These are phyloP conservation scores for Limnephilus marmoratus DNA, from an alignment of 2,888 invertebrate species.

Conservation along the genomic window DNA sequence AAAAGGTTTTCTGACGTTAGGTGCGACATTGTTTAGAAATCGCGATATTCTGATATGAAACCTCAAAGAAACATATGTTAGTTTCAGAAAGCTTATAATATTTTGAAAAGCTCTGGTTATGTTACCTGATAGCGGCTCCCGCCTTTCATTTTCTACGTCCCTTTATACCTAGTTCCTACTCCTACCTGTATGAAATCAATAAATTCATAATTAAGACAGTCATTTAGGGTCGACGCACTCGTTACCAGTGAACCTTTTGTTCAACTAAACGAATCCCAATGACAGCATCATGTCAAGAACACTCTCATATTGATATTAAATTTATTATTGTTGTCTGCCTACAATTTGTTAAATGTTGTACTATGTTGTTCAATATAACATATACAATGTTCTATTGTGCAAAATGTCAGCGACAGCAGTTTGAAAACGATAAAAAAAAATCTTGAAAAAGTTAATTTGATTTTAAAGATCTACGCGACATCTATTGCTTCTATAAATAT, in stretches of 20 bases:
- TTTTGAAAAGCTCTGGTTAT: neutral
- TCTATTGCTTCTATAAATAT: neutral
- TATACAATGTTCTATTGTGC: too few relatives aligned
- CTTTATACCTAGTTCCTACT: neutral
- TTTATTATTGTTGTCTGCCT: neutral
- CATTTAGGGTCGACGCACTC: conserved; percentile 50
- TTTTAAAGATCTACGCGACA: neutral
- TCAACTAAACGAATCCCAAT: conserved; percentile 12
- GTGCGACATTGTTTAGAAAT: too few relatives aligned
- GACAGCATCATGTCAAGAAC: neutral
- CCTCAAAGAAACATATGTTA: too few relatives aligned
- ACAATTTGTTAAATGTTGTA: too few relatives aligned
- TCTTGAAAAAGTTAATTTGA: neutral
- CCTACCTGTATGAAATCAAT: conserved; percentile 55
- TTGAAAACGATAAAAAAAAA: neutral
- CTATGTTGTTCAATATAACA: too few relatives aligned
- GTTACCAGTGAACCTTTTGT: conserved; percentile 50
- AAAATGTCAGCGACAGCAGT: too few relatives aligned
- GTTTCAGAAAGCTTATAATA: neutral
- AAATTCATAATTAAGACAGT: conserved; percentile 59
- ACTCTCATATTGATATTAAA: neutral
- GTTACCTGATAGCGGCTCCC: conserved; percentile 8
- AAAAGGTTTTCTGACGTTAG: too few relatives aligned
- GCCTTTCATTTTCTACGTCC: conserved; percentile 51
- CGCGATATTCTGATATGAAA: neutral